Evolutionary conservation across 1,140 invertebrate genomes (phyloP), one percentile per base, ranked within the genome.

Genomic region (Drosophila littoralis): DNA sequence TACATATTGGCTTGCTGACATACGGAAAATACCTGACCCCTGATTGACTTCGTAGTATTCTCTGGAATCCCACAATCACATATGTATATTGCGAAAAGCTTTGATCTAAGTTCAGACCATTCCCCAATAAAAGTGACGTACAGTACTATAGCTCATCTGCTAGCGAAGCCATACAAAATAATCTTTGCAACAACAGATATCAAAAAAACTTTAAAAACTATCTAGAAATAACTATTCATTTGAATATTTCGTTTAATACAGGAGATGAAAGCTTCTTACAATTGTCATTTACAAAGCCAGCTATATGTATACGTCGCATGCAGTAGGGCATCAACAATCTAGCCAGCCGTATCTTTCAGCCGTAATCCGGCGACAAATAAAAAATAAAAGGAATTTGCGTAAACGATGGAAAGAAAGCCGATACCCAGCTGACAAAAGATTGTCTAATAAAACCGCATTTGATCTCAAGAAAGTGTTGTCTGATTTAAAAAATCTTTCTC

Each of bases 1-100:
- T 12, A 93, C 90, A 6, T 91, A 93, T 64, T 93, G 92, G 89
- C 90, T 92, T 33, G 70, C 82, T n/a, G 92, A 92, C 36, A 17
- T 35, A 7, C 79, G 65, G 32, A 92, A 90, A 86, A 85, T 74
- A n/a, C 88, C 92, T 7, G 89, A 92, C 64, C 6, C 64, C 6
- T 93, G 12, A 12, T 93, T 9, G 90, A 93, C 40, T 93, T 93
- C 45, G 86, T 90, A 32, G 61, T 93, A 35, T 65, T 54, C 8
- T 79, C 75, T 69, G 85, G 81, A 38, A 60, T 92, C 7, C 67
- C 67, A 35, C 36, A 48, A 33, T 10, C 33, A 43, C 46, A 52
- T 10, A 52, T 65, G 40, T 22, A 36, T 1, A 55, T 76, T 8
- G 15, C 13, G 2, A 32, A 59, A 40, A 63, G 50, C 46, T 58